A percentile compares a stretch with the other conserved stretches of the same genome.
Conservation (phyloP, 2,888 invertebrate species). For the Thymelicus lineola region DNA sequence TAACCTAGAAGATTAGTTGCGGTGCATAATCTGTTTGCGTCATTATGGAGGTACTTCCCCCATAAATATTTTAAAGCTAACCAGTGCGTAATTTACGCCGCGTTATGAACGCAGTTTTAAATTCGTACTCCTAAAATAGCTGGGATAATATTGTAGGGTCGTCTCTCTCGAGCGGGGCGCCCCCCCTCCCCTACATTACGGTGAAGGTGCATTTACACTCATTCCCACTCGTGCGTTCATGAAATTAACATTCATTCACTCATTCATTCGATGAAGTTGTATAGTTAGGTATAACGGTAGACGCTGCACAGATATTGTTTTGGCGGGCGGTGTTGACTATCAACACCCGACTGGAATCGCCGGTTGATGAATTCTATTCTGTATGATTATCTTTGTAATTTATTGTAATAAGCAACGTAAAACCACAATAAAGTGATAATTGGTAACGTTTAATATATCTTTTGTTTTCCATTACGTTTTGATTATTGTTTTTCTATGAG, state of each 20-base stretch:
- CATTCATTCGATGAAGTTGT: slow-evolving; percentile 28
- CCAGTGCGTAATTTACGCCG: slow-evolving; percentile 20
- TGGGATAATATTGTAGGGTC: slow-evolving; percentile 11
- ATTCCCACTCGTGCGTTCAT: slow-evolving; percentile 39
- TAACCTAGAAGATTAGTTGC: too few relatives aligned
- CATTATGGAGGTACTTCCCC: too few relatives aligned
- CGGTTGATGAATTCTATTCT: background rate
- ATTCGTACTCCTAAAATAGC: slow-evolving; percentile 13
- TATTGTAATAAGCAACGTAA: background rate
- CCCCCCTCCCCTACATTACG: slow-evolving; percentile 48
- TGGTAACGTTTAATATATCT: slow-evolving; percentile 1
- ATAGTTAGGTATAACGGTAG: slow-evolving; percentile 33
- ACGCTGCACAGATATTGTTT: slow-evolving; percentile 11
- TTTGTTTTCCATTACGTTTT: slow-evolving; percentile 14
- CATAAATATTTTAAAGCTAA: slow-evolving; percentile 11
- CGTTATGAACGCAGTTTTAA: slow-evolving; percentile 35
- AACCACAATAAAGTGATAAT: background rate
- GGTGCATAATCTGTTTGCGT: too few relatives aligned
- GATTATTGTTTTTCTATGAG: slow-evolving; percentile 13
- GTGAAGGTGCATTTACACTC: slow-evolving; percentile 78
- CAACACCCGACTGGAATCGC: background rate
- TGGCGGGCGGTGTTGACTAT: slow-evolving; percentile 3
- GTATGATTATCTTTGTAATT: background rate
- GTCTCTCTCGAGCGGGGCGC: slow-evolving; percentile 9
- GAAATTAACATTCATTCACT: slow-evolving; percentile 13